Evolutionary conservation across 2,797 vertebrate species (phyloP).

Genomic region (Anas georgica): DNA sequence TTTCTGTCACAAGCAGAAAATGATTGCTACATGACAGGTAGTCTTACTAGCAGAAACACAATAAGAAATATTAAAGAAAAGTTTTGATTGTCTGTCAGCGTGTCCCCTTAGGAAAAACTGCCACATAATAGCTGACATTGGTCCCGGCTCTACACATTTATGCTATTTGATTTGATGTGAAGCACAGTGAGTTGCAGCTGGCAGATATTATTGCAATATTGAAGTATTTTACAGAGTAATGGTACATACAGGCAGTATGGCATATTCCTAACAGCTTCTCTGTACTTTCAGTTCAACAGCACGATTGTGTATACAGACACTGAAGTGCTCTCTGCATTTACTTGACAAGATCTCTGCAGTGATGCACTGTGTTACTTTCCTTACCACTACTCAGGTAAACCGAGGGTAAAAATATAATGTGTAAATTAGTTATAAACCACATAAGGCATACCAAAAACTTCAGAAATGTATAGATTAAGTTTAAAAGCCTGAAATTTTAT

Average conservation of each 20-base stretch:
- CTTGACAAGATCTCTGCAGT: constrained; percentile 24
- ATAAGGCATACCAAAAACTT: not conserved
- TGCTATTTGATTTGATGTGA: constrained; percentile 54
- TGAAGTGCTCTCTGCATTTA: not conserved
- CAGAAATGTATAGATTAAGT: not conserved
- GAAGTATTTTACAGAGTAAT: constrained; percentile 44
- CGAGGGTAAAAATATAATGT: not conserved
- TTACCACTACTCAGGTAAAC: not conserved
- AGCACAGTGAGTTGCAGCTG: constrained; percentile 49
- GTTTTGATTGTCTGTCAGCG: constrained; percentile 60
- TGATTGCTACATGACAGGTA: constrained; percentile 44
- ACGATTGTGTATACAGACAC: not conserved
- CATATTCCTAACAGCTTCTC: not conserved
- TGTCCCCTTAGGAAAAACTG: constrained; percentile 66
- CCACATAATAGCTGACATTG: constrained; percentile 47
- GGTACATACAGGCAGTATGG: not conserved
- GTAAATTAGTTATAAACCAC: not conserved
- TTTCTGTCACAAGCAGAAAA: not conserved
- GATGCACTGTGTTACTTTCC: not conserved
- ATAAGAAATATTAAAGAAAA: constrained; percentile 59
- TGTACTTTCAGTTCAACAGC: not conserved
- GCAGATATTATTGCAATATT: constrained; percentile 62
- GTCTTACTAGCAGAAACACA: constrained; percentile 15
- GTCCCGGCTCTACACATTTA: constrained; percentile 35
- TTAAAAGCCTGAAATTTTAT: not conserved